These are phyloP conservation scores for Drymodes brunneopygia DNA, from an alignment of 2,113 vertebrate genomes.

Conservation along the genomic window DNA sequence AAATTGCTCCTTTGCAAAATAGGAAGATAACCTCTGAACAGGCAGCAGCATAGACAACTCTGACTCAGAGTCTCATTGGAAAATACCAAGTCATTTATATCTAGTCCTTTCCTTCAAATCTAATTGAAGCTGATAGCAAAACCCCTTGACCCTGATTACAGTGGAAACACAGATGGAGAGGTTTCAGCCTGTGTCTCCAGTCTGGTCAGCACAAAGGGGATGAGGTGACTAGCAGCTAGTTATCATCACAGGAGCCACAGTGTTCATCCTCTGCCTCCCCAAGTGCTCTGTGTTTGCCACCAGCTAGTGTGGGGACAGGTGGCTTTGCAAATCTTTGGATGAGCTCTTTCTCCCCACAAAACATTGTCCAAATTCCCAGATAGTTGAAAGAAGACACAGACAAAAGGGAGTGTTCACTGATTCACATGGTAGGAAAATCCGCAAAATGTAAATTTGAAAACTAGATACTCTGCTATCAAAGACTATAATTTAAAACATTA, in stretches of 20 bases:
- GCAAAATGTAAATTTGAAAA: constrained; percentile 43
- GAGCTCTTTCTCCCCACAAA: background rate
- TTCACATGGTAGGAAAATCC: constrained; percentile 11
- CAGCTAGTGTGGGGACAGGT: fast-evolving
- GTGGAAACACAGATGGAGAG: background rate
- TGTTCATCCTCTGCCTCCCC: background rate
- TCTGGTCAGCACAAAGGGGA: background rate
- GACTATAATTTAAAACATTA: constrained; percentile 29
- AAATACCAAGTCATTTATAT: background rate
- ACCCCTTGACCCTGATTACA: background rate
- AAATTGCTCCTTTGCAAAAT: constrained; percentile 1
- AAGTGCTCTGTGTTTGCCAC: background rate
- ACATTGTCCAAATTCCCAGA: background rate
- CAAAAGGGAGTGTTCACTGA: background rate
- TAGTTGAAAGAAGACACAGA: background rate
- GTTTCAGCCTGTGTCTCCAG: background rate
- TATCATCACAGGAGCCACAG: background rate
- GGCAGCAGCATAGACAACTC: background rate
- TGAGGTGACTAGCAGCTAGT: background rate
- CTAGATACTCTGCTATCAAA: constrained; percentile 19
- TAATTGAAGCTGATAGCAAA: background rate
- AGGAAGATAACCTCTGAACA: background rate
- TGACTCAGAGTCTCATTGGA: background rate
- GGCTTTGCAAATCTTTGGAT: background rate
- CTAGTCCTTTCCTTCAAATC: background rate